Evolutionary conservation across 2,797 vertebrate genomes (phyloP).

Genomic region (Hyperoplus lanceolatus): DNA sequence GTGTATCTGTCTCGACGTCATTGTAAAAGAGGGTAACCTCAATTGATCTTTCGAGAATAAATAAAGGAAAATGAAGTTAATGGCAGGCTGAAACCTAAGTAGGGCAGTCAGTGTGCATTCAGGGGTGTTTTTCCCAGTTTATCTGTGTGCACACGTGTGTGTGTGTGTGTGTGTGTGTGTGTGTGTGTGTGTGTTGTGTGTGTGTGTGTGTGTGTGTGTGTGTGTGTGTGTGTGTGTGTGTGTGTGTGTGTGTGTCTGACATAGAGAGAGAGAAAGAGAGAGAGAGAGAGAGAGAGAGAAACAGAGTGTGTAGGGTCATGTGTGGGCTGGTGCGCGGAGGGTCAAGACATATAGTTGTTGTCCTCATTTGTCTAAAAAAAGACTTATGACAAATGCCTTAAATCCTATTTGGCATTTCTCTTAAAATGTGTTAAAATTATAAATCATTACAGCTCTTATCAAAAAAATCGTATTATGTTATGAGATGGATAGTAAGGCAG

Average conservation of each 20-base stretch:
- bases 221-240: neutral
- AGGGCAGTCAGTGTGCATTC: constrained; percentile 88
- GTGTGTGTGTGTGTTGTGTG: neutral
- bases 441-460: too few species aligned
- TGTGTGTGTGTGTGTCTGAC: neutral
- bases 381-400: neutral
- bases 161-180: neutral
- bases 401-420: too few species aligned
- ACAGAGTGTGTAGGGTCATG: too few species aligned
- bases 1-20: too few species aligned
- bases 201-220: neutral
- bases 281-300: neutral
- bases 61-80: too few species aligned
- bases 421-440: too few species aligned
- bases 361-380: neutral
- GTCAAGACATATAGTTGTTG: neutral
- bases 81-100: constrained; percentile 92
- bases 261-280: neutral
- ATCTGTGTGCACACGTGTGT: neutral
- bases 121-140: constrained; percentile 38
- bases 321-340: too few species aligned
- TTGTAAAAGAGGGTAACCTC: too few species aligned
- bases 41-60: too few species aligned
- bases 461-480: too few species aligned
- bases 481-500: too few species aligned